Conservation (phyloP, 2,797 vertebrate species). For the Lophotriccus pileatus region DNA sequence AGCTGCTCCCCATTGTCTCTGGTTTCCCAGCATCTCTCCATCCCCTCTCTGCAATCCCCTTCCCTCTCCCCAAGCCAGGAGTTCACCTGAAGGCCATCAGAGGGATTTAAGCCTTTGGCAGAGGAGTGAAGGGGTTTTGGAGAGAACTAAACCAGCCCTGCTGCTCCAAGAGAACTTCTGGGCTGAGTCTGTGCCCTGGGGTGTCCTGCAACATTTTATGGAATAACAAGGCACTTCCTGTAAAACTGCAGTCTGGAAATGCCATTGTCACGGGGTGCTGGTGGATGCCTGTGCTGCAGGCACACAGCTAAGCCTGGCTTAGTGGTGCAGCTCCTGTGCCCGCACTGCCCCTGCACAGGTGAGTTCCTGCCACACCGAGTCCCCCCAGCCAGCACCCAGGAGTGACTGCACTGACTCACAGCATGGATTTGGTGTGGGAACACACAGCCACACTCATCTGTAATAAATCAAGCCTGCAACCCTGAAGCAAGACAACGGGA, state of each 20-base stretch:
- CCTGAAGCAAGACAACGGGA: not conserved
- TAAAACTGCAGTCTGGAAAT: not conserved
- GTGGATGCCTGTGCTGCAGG: not conserved
- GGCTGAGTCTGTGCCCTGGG: not conserved
- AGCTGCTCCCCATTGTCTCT: not conserved
- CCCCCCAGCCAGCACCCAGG: not conserved
- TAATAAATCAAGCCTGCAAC: not conserved
- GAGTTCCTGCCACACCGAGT: not conserved
- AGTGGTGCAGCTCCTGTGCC: not conserved
- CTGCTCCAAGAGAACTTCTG: not conserved
- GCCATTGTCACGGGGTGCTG: not conserved
- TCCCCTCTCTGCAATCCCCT: not conserved
- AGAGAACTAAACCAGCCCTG: not conserved
- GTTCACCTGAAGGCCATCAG: not conserved
- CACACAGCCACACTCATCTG: accelerated
- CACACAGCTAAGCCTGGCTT: not conserved
- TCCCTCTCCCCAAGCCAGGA: not conserved
- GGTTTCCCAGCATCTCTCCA: not conserved
- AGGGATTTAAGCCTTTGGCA: not conserved
- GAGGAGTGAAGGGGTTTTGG: not conserved
- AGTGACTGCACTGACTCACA: not conserved
- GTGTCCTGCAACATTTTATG: not conserved
- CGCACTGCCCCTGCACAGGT: accelerated
- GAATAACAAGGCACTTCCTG: not conserved
- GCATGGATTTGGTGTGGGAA: accelerated